A percentile compares a stretch with the other conserved stretches of the same genome.
Evolutionary conservation across 2,113 vertebrate genomes (phyloP).

Genomic region (Ctenomys sociabilis): DNA sequence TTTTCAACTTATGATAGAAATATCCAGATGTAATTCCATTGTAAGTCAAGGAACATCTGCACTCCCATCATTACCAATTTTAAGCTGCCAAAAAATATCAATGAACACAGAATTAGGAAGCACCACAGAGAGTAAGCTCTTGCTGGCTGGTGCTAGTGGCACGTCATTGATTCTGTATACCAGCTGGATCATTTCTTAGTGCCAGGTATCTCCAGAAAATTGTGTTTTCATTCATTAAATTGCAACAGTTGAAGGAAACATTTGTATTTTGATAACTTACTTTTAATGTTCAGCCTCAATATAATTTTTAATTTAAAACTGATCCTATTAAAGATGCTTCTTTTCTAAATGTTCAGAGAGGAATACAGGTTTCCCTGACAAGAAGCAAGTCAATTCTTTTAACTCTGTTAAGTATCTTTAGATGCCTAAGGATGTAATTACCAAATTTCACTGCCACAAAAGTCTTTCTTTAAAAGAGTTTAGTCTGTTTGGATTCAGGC

Average conservation of each 20-base stretch:
- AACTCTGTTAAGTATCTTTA: constrained; percentile 29
- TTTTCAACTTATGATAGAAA: background rate
- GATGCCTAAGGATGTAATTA: background rate
- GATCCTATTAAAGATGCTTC: background rate
- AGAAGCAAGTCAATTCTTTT: background rate
- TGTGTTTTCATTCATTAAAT: background rate
- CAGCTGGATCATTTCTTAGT: background rate
- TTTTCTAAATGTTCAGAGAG: constrained; percentile 48
- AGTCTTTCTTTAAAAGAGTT: background rate
- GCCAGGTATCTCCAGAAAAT: background rate
- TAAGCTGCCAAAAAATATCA: background rate
- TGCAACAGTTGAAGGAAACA: background rate
- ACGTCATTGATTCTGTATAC: background rate
- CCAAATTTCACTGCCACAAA: background rate
- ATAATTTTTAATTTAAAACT: constrained; percentile 27
- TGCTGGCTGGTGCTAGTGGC: background rate
- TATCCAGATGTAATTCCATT: background rate
- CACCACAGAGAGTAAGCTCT: background rate
- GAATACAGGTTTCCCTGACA: constrained; percentile 13
- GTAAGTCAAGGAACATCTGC: background rate
- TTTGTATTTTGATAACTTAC: constrained; percentile 38
- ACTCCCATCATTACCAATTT: background rate
- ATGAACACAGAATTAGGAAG: background rate
- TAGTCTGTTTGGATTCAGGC: background rate
- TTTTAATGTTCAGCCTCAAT: constrained; percentile 17